phyloP scores from a whole-genome alignment of 2,888 invertebrate species.

The Sabellastarte sp. region DNA sequence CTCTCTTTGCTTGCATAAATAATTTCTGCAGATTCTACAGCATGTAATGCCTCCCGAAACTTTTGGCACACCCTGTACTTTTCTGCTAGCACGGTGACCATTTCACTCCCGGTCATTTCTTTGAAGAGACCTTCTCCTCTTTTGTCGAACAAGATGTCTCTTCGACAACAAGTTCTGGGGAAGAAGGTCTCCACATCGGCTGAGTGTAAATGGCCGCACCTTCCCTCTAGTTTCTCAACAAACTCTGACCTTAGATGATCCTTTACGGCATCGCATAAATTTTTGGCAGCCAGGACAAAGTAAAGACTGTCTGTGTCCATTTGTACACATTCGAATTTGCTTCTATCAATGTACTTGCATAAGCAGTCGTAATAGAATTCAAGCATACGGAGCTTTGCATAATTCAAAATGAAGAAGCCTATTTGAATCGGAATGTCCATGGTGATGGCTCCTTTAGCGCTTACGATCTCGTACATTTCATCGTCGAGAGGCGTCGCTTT shows the following conservation, averaged over 20 bases:
- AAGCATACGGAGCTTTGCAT: neutral
- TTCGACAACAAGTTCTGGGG: neutral
- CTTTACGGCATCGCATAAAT: neutral
- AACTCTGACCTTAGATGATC: neutral
- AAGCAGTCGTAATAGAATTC: conserved; percentile 1
- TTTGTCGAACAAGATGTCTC: neutral
- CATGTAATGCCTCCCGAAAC: too few relatives aligned
- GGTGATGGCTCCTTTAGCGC: neutral
- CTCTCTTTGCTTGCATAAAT: too few relatives aligned
- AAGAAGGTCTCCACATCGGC: neutral
- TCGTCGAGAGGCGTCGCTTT: neutral
- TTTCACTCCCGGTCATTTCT: neutral
- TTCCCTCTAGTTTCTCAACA: neutral
- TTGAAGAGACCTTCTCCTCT: neutral
- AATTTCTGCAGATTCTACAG: too few relatives aligned
- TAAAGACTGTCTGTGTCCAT: conserved; percentile 5
- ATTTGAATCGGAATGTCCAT: neutral
- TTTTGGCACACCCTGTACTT: too few relatives aligned
- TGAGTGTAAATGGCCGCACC: neutral
- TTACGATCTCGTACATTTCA: neutral
- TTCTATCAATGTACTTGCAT: neutral
- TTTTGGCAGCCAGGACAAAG: neutral
- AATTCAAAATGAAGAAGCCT: neutral
- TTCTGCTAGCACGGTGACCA: too few relatives aligned
- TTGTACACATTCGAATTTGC: neutral